Conservation (phyloP, 1,140 invertebrate species). For the Calephelis nemesis region DNA sequence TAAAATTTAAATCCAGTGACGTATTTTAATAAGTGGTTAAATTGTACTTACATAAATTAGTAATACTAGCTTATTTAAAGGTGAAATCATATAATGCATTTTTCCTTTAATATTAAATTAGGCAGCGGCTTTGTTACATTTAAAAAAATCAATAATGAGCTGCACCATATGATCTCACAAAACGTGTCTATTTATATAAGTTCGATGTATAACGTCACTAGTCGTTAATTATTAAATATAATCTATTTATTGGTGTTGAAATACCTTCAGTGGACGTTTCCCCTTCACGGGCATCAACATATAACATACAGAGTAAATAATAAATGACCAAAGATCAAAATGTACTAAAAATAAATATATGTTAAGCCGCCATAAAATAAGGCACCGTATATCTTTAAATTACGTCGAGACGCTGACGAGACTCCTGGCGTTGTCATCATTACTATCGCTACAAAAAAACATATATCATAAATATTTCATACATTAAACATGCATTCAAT, state of each 20-base stretch:
- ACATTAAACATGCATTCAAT: slow-evolving; percentile 26
- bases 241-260: slow-evolving; percentile 57
- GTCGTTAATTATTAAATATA: not conserved
- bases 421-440: slow-evolving; percentile 21
- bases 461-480: slow-evolving; percentile 23
- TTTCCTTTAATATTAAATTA: no score
- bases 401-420: slow-evolving; percentile 23
- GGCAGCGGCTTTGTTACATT: no score
- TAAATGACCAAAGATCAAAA: not conserved
- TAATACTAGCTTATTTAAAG: slow-evolving; percentile 1
- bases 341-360: not conserved
- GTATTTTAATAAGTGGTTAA: slow-evolving; percentile 3
- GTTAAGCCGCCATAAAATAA: slow-evolving; percentile 1
- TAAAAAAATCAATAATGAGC: not conserved
- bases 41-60: slow-evolving; percentile 9
- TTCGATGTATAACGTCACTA: slow-evolving; percentile 17
- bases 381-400: slow-evolving; percentile 3
- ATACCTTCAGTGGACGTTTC: slow-evolving; percentile 72
- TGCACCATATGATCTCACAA: not conserved
- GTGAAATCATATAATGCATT: not conserved
- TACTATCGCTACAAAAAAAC: slow-evolving; percentile 26
- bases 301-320: not conserved
- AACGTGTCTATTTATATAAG: not conserved
- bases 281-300: slow-evolving; percentile 53
- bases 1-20: slow-evolving; percentile 11